Evolutionary conservation across 2,113 vertebrate genomes (phyloP), one percentile per base, ranked within the genome.

Genomic region (Vimba vimba): DNA sequence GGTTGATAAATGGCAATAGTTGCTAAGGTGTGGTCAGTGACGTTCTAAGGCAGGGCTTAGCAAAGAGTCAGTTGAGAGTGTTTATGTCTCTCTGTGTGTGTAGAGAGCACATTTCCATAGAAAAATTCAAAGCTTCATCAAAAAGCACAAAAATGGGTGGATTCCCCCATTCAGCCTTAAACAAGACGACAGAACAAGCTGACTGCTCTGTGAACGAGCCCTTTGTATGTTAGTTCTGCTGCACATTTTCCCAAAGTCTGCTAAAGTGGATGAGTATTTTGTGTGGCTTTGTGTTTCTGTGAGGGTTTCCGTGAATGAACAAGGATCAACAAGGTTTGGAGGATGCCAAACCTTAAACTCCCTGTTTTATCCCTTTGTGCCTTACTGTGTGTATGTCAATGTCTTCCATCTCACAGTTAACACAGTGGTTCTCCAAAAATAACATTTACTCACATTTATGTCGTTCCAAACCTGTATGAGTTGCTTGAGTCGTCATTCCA

Each of bases 361-460:
- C 33, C 90, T 66, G 87, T 87, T 75, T 62, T 33, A 39, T 78
- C 76, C 71, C 62, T 79, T 82, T 82, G 92, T 94, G 93, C 93
- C 93, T 93, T 94, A 91, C 25, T 25, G 25, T 88, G 69, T 74
- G 19, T 19, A 30, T 85, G 64, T 71, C 17, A 45, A 15, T 68
- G 77, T 85, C 79, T 82, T 82, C 60, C 43, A 68, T 62, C 25
- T 64, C 78, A 64, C 59, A n/a, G 23, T 62, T 79, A 79, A 79
- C 43, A 74, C 23, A 47, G 15, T 47, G 47, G 71, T 74, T 45
- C 43, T 1, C 1, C 71, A 43, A 13, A 21, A 27, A 77, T 30
- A 19, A 17, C 3, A 47, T 25, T 15, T 52, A 21, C 47, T 50
- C 2, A 4, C 47, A 25, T 9, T 27, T 47, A 52, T 76, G 45